Evolutionary conservation across 2,888 invertebrate genomes (phyloP).

Genomic region (Iphiclides podalirius): DNA sequence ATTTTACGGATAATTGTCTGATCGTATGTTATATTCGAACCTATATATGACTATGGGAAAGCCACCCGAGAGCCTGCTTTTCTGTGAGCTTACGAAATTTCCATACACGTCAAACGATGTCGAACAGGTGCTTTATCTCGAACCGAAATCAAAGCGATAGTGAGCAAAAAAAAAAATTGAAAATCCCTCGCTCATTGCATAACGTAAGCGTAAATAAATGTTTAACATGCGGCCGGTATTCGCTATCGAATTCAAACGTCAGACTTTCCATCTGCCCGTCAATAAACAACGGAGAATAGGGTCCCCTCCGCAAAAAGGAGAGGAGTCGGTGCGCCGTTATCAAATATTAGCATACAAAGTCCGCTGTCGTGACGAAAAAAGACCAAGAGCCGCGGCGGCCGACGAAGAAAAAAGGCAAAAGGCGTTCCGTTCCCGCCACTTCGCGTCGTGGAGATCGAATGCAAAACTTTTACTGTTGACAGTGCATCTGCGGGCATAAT

Average conservation of each 20-base stretch:
- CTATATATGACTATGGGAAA: no score
- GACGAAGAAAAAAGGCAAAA: conserved; percentile 38
- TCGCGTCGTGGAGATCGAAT: conserved; percentile 25
- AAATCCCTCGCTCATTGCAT: neutral
- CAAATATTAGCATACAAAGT: conserved; percentile 62
- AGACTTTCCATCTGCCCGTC: conserved; percentile 22
- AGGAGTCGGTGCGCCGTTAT: conserved; percentile 33
- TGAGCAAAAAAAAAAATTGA: neutral
- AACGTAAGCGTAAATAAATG: neutral
- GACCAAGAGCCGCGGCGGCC: conserved; percentile 30
- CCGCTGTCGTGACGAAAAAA: conserved; percentile 53
- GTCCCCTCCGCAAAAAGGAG: conserved; percentile 23
- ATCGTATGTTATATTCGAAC: no score
- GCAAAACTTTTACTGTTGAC: conserved; percentile 20
- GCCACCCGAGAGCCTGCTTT: no score
- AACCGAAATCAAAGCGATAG: neutral
- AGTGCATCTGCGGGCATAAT: neutral
- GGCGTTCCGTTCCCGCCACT: conserved; percentile 34
- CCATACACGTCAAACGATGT: neutral
- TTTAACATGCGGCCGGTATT: conserved; percentile 15
- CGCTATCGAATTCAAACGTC: conserved; percentile 23
- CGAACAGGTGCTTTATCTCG: no score
- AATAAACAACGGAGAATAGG: conserved; percentile 24
- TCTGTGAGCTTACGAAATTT: neutral
- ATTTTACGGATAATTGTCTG: no score